Evolutionary conservation across 2,113 vertebrate genomes (phyloP), one percentile per base, ranked within the genome.

Genomic region (Trematomus loennbergii): DNA sequence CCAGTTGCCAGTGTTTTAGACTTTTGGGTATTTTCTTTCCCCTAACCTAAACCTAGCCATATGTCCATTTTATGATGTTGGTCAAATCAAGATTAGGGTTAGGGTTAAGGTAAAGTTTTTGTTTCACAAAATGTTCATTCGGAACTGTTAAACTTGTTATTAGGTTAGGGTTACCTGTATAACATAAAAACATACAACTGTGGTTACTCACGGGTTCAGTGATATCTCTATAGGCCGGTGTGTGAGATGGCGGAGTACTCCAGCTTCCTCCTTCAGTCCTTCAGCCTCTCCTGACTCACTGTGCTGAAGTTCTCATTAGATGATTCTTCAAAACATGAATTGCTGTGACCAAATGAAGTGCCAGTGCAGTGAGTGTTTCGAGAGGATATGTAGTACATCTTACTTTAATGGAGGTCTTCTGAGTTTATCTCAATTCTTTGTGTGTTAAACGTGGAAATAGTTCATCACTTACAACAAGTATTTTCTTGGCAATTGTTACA

Each of bases 271-370:
- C 6, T 40, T 9, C 5, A 40, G 36, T 40, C 36, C 36, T 8
- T 40, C 5, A 40, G 36, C 36, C 5, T 40, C 36, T 40, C 36
- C 36, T 40, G 36, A 40, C 36, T 40, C 10, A 15, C 74, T 52
- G 74, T 29, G 17, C 50, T 64, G n/a, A 73, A 25, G 57, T 29
- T 64, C 18, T 45, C 15, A 43, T n/a, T n/a, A 69, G 33, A 63
- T 63, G 54, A 20, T 50, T 49, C 40, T 29, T 63, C 17, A 50
- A 22, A 69, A 57, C n/a, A 17, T 36, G 12, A 36, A 25, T 62
- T 55, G 9, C 12, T 11, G 15, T 12, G 15, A 25, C 16, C 49
- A 29, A 49, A 25, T 16, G 3, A n/a, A 57, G 22, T 20, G 22
- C 12, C 22, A 9, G 5, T 25, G 60, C 36, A n/a, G 22, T 10